A percentile compares a stretch with the other conserved stretches of the same genome.
These are phyloP conservation scores for Vimba vimba DNA, from an alignment of 2,113 vertebrate genomes.

Conservation along the genomic window DNA sequence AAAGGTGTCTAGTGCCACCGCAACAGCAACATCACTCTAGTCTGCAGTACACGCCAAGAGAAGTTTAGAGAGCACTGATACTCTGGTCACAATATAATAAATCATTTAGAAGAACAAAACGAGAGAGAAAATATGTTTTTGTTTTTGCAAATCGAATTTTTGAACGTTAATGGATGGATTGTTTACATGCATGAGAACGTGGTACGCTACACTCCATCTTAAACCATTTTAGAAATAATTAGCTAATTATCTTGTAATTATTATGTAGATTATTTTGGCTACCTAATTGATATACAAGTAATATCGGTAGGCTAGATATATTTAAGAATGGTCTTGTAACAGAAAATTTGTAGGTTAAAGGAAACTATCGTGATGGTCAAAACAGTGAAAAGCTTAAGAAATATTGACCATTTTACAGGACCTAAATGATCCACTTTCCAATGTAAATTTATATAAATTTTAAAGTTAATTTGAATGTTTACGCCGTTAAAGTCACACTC, in stretches of 20 bases:
- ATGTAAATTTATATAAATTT: neutral
- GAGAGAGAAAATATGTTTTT: neutral
- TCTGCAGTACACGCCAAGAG: constrained; percentile 1
- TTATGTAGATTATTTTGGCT: neutral
- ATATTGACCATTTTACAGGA: neutral
- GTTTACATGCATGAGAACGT: neutral
- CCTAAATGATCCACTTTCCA: neutral
- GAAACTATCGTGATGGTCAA: neutral
- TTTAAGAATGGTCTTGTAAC: neutral
- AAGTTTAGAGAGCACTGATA: neutral
- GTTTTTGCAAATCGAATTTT: neutral
- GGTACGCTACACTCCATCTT: neutral
- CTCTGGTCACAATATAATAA: neutral
- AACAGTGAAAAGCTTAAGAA: neutral
- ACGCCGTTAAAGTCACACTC: neutral
- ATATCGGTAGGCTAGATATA: neutral
- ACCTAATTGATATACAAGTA: neutral
- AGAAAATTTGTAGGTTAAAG: neutral
- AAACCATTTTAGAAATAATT: neutral
- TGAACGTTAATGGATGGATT: neutral
- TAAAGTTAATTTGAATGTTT: neutral
- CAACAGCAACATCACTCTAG: constrained; percentile 21
- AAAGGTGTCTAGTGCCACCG: neutral
- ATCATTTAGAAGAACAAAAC: neutral
- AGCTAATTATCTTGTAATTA: neutral